Conservation (phyloP, 1,140 invertebrate genomes). For the Ceratina japonica region DNA sequence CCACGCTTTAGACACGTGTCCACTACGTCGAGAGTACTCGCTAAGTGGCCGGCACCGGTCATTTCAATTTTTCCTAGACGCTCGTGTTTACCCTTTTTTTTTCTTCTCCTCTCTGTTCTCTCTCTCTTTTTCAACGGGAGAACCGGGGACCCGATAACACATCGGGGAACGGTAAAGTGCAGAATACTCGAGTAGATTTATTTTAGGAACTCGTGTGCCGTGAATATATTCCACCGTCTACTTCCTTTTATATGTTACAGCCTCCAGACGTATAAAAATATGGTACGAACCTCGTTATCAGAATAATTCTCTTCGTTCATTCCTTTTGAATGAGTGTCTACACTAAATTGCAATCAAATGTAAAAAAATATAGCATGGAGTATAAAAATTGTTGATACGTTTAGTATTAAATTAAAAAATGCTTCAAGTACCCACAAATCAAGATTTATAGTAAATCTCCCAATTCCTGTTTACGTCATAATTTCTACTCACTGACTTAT, state of each 20-base stretch:
- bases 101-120: constrained; percentile 19
- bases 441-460: too few relatives aligned
- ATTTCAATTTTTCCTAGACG: constrained; percentile 69
- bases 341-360: too few relatives aligned
- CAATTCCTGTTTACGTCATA: too few relatives aligned
- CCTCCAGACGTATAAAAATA: constrained; percentile 6
- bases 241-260: constrained; percentile 27
- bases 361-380: too few relatives aligned
- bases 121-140: constrained; percentile 50
- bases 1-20: constrained; percentile 69
- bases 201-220: constrained; percentile 58
- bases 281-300: too few relatives aligned
- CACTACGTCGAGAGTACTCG: constrained; percentile 58
- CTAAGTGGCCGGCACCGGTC: constrained; percentile 63
- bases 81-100: constrained; percentile 55
- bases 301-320: too few relatives aligned
- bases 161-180: constrained; percentile 57
- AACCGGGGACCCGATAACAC: constrained; percentile 22
- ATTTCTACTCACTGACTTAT: too few relatives aligned
- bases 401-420: too few relatives aligned
- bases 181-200: constrained; percentile 58
- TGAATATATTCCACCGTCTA: constrained; percentile 53
- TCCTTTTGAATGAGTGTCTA: too few relatives aligned
- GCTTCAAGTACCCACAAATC: too few relatives aligned
- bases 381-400: too few relatives aligned